Evolutionary conservation across 2,888 invertebrate species (phyloP).

Genomic region (Acleris literana): DNA sequence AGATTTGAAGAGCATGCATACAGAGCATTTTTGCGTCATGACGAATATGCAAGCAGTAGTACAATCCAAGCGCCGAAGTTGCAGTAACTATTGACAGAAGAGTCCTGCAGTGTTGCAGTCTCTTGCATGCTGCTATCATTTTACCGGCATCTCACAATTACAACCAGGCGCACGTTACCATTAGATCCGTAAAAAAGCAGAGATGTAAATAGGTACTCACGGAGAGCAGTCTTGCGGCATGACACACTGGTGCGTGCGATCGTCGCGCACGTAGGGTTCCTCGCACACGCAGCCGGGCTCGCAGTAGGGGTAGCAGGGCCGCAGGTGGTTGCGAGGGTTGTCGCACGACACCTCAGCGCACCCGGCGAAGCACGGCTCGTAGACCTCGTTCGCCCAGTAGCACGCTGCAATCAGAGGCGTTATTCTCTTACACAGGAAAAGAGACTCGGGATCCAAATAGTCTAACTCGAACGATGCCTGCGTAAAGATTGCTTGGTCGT

Average conservation of each 20-base stretch:
- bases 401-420: slow-evolving; percentile 56
- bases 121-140: too few species aligned
- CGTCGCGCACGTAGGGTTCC: slow-evolving; percentile 75
- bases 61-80: too few species aligned
- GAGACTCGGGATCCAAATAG: background rate
- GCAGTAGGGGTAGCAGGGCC: slow-evolving; percentile 79
- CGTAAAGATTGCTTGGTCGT: too few species aligned
- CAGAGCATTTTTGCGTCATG: too few species aligned
- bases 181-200: too few species aligned
- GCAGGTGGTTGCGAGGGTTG: slow-evolving; percentile 75
- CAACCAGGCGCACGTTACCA: too few species aligned
- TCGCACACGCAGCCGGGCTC: slow-evolving; percentile 78
- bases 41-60: too few species aligned
- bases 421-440: slow-evolving; percentile 1
- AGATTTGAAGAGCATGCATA: too few species aligned
- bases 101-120: too few species aligned
- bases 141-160: too few species aligned
- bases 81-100: too few species aligned
- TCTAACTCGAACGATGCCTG: too few species aligned
- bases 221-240: slow-evolving; percentile 76
- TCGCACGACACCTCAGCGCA: slow-evolving; percentile 78
- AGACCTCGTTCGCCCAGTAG: slow-evolving; percentile 75
- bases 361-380: slow-evolving; percentile 76
- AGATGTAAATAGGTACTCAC: slow-evolving; percentile 50
- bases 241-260: slow-evolving; percentile 76